Percentiles rank a stretch among this genome's conserved stretches.
Evolutionary conservation across 2,797 vertebrate species (phyloP).

Genomic region (Centroberyx gerrardi): DNA sequence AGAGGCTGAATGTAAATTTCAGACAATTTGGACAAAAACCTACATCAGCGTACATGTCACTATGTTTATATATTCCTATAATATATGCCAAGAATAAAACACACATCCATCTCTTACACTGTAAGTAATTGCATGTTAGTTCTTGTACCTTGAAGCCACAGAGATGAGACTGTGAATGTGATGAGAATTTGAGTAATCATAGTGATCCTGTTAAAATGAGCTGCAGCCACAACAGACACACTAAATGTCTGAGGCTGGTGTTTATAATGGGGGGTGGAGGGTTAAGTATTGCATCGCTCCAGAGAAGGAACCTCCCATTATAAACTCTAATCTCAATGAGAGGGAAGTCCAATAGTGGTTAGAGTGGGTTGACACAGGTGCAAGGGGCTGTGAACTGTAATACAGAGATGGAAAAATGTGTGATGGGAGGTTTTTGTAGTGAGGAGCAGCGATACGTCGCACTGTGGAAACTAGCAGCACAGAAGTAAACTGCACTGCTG

Average conservation of each 20-base stretch:
- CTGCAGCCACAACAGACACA: background rate
- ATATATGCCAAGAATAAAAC: background rate
- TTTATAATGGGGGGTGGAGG: background rate
- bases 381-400: background rate
- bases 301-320: slow-evolving; percentile 35
- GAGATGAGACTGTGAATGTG: background rate
- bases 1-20: too few relatives aligned
- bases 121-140: too few relatives aligned
- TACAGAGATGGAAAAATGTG: background rate
- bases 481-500: slow-evolving; percentile 72
- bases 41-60: too few relatives aligned
- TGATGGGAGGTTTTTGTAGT: slow-evolving; percentile 58
- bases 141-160: slow-evolving; percentile 39
- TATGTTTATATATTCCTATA: background rate
- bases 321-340: background rate
- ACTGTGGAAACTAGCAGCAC: slow-evolving; percentile 71
- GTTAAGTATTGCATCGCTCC: background rate
- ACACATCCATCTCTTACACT: background rate
- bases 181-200: slow-evolving; percentile 15
- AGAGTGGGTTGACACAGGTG: slow-evolving; percentile 27
- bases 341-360: background rate
- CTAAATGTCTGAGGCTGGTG: slow-evolving; percentile 4
- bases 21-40: too few relatives aligned
- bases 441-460: slow-evolving; percentile 4
- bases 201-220: background rate